Base-by-base conservation (phyloP, 2,113 vertebrate genomes). In the Clarias batrachus region DNA sequence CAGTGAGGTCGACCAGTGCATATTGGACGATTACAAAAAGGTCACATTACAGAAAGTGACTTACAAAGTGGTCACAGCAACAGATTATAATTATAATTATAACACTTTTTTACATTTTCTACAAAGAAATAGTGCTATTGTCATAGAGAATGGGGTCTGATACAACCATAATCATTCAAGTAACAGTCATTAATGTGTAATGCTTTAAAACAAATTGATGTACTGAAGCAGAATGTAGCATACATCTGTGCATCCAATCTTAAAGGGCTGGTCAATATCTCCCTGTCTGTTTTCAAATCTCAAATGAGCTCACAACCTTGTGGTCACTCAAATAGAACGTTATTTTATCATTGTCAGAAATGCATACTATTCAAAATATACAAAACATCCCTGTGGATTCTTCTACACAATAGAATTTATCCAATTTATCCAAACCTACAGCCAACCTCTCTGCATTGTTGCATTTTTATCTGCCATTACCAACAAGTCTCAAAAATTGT, bases 381-480 rank as follows among this genome's bases (percentile, higher is more conserved):
- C 19, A 16, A 11, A 19, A 57, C 56, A 73, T 11, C 37, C 6
- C 41, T 78, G 19, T 77, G 59, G 60, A 56, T 65, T 85, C 41
- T 85, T 33, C 60, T 0, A 63, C n/a, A 10, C 59, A 48, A 62
- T 3, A 27, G 41, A 66, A 76, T 33, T 33, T 33, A 65, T 10
- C n/a, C n/a, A 52, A 56, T 30, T 19, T 27, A 54, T 79, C 41
- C 25, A 10, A 63, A n/a, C 59, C 17, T 66, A 56, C 73, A 85
- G 25, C 52, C 82, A 23, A 12, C 11, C 30, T 8, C 52, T 80
- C 27, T 25, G 33, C 60, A 2, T 63, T 27, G 33, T 30, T 76
- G 11, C 41, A n/a, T 60, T 84, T 60, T 60, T 76, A 68, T 85
- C 68, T 59, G 85, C 33, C 77, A 71, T 73, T 62, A 33, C 71